Base-by-base conservation (phyloP, 2,113 vertebrate species). In the Bungarus multicinctus region DNA sequence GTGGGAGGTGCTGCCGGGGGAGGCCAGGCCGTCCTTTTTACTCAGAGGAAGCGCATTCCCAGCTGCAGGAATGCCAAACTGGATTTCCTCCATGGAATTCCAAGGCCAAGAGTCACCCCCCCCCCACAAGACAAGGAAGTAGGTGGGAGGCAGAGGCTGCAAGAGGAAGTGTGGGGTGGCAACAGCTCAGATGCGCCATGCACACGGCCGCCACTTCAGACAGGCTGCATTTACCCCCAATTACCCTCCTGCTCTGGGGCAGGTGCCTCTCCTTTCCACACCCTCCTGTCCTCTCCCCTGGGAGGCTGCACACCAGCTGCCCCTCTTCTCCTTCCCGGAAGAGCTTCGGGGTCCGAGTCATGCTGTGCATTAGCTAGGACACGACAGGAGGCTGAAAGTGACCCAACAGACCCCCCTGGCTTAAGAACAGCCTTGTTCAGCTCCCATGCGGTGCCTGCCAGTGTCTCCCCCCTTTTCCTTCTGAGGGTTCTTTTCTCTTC, bases 1-100 rank as follows among this genome's bases (percentile, higher is more conserved):
- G 58, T 0, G 92, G 95, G 93, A 94, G 93, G 95, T 94, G 95
- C 95, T 94, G 96, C 96, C 94, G 95, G 91, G 95, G 96, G 96
- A 96, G 95, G 95, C 96, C 94, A 96, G 94, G 94, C 93, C 92
- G 87, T 43, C 94, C 94, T 95, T 95, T 93, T 96, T 96, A 96
- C 96, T 96, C 96, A 96, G 96, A 97, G 96, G 97, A 97, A 97
- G 92, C 93, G 69, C 94, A 22, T 96, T 96, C 95, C 89, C 90
- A 3, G 94, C 92, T 94, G 95, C 91, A 4, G 92, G 93, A 91
- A 88, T 90, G 94, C 93, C 93, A 90, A 93, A 57, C 93, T 94
- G 89, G 92, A 60, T 96, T 97, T 97, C 96, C 96, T 95, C 95
- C 89, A 91, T 55, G 95, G 91, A 95, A 93, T 95, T 86, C 93